These are phyloP conservation scores for Phymastichus coffea DNA, from an alignment of 1,140 invertebrate species.

Conservation along the genomic window DNA sequence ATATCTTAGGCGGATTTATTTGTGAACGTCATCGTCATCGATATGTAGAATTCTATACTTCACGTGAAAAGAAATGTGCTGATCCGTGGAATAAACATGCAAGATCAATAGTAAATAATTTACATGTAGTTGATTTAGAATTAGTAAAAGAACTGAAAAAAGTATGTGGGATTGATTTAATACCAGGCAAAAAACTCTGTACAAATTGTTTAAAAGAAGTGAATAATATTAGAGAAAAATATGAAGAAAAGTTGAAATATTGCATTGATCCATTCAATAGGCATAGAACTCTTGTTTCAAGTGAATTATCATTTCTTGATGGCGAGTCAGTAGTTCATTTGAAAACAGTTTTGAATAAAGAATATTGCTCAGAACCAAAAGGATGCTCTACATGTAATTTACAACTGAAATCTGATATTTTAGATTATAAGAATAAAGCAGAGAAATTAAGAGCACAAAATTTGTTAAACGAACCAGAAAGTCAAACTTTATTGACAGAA, in stretches of 20 bases:
- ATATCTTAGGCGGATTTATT: neutral
- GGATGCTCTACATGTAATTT: neutral
- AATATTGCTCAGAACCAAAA: neutral
- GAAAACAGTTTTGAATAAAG: neutral
- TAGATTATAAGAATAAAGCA: too few species aligned
- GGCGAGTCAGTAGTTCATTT: neutral
- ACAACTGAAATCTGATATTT: too few species aligned
- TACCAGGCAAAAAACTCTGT: neutral
- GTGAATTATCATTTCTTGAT: neutral
- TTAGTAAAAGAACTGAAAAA: neutral
- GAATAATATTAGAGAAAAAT: neutral
- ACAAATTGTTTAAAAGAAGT: neutral
- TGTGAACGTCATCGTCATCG: neutral
- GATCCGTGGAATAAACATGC: neutral
- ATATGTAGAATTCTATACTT: neutral
- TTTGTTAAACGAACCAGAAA: too few species aligned
- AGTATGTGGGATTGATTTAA: neutral
- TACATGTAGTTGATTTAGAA: neutral
- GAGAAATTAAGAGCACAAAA: too few species aligned
- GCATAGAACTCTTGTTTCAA: neutral
- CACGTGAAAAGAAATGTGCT: neutral
- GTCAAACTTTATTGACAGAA: too few species aligned
- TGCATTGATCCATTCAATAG: neutral
- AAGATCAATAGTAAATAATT: neutral
- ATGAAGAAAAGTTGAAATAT: neutral